Base-by-base conservation (phyloP, 92 coral and sea anemone species). In the Porites rus region DNA sequence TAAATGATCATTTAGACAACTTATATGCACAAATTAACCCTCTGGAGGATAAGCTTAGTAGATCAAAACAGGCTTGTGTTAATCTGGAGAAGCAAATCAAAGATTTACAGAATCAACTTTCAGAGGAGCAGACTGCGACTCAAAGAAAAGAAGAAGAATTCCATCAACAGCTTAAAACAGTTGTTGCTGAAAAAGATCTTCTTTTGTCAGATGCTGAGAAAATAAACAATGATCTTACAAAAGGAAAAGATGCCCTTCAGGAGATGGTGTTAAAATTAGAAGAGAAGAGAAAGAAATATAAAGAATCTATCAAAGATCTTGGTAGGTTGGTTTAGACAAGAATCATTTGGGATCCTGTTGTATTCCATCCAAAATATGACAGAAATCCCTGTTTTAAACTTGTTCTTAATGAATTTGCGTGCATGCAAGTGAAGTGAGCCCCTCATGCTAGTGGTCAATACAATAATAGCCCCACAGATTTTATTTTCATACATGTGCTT, bases 21-120 rank as follows among this genome's bases (percentile, higher is more conserved):
- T 88, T 97, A 25, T 97, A 97, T 90, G 98, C 98, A 19, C 99
- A 97, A 81, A 97, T 97, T 61, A 85, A 97, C 56, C 99, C 99
- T 18, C 70, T 97, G 62, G 95, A 97, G 43, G 98, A 92, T 51
- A 97, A 95, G 87, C 92, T 97, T 13, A 87, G 80, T 43, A 93
- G 76, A 22, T 91, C 99, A 18, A 91, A 96, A 73, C 94, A 93
- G 28, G 87, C 82, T 14, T 93, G 97, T 63, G 88, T 79, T 61
- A 84, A 78, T 10, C 83, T 97, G 68, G 94, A 95, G 79, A 89
- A 86, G 79, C 96, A 91, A 62, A 91, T 95, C 14, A 77, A 82
- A 74, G 92, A 65, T 14, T 77, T 97, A 71, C 96, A 95, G 79
- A 74, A 88, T 43, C 86, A 84, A 63, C 79, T 93, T 10, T 78